A percentile compares a stretch with the other conserved stretches of the same genome.
Evolutionary conservation across 1,140 invertebrate genomes (phyloP).

Genomic region (Drosophila littoralis): DNA sequence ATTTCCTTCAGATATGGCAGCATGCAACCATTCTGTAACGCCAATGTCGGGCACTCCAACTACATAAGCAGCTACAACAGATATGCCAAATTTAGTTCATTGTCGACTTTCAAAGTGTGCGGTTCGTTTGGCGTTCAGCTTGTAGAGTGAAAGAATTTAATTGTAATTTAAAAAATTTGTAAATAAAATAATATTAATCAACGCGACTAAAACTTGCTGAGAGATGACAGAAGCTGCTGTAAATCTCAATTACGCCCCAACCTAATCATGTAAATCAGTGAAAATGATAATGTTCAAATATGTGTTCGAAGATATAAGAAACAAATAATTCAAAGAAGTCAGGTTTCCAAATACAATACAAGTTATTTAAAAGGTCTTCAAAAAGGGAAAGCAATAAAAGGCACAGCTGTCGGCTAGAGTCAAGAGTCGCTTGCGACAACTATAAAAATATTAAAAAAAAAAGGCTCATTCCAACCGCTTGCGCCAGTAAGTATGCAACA

Average conservation of each 20-base stretch:
- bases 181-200: neutral
- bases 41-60: neutral
- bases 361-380: neutral
- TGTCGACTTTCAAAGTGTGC: slow-evolving; percentile 12
- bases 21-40: slow-evolving; percentile 7
- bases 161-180: slow-evolving; percentile 1
- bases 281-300: neutral
- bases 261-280: neutral
- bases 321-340: neutral
- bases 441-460: slow-evolving; percentile 12
- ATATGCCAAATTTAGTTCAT: slow-evolving; percentile 26
- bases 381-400: slow-evolving; percentile 8
- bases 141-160: neutral
- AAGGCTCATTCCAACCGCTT: slow-evolving; percentile 39
- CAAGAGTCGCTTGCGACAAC: slow-evolving; percentile 15
- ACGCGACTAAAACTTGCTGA: too few relatives aligned
- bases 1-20: neutral
- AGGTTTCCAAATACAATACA: slow-evolving; percentile 10
- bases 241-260: neutral
- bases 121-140: neutral
- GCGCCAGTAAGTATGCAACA: slow-evolving; percentile 65
- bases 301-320: neutral
- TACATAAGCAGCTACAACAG: slow-evolving; percentile 12
- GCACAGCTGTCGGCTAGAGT: slow-evolving; percentile 19
- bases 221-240: too few relatives aligned